Conservation (phyloP, 2,888 invertebrate species). For the Harmothoe impar region DNA sequence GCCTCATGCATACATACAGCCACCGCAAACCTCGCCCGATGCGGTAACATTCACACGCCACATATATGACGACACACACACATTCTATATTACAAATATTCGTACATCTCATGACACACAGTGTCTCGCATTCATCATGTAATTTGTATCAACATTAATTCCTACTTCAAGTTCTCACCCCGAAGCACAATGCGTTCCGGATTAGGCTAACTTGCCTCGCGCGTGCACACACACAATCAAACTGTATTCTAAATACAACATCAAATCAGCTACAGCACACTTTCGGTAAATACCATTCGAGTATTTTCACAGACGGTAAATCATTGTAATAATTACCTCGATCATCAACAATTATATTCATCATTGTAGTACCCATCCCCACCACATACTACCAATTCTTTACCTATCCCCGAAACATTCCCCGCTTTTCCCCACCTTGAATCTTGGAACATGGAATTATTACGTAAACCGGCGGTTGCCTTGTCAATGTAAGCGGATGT, state of each 20-base stretch:
- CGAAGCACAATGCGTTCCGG: not conserved
- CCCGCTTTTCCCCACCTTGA: no score
- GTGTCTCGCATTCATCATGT: constrained; percentile 36
- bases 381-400: not conserved
- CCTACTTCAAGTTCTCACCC: constrained; percentile 32
- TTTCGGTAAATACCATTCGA: constrained; percentile 57
- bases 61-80: not conserved
- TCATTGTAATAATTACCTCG: constrained; percentile 21
- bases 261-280: constrained; percentile 44
- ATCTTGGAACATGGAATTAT: no score
- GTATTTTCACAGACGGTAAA: constrained; percentile 48
- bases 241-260: constrained; percentile 45
- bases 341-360: constrained; percentile 20
- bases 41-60: not conserved
- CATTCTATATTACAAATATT: constrained; percentile 40
- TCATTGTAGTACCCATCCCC: not conserved
- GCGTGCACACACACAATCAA: not conserved
- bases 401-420: not conserved
- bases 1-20: not conserved
- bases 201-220: not conserved
- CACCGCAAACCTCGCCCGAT: not conserved
- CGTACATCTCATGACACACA: not conserved
- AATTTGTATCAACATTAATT: not conserved
- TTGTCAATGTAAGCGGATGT: no score
- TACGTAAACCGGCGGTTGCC: no score